Conservation (phyloP, 2,888 invertebrate genomes). For the Agonum fuliginosum region DNA sequence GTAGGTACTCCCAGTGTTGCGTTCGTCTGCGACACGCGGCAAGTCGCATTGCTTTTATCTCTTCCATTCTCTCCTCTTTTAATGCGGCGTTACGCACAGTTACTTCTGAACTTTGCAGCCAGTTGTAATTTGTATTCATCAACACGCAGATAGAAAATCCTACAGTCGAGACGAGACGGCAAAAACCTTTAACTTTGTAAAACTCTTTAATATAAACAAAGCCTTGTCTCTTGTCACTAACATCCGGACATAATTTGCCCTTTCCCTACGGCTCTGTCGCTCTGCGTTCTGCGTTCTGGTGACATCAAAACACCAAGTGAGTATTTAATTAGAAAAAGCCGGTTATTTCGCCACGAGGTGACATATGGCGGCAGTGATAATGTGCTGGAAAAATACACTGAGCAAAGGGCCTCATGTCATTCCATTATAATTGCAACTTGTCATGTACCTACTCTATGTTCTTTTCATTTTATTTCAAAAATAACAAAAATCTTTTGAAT, state of each 20-base stretch:
- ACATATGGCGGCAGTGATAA: constrained; percentile 52
- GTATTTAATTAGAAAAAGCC: constrained; percentile 55
- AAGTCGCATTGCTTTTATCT: constrained; percentile 52
- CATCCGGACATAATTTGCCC: constrained; percentile 38
- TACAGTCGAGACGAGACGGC: constrained; percentile 29
- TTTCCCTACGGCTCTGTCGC: no score
- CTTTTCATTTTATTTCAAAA: constrained; percentile 10
- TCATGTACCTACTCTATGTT: constrained; percentile 30
- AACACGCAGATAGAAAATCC: constrained; percentile 56
- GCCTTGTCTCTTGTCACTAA: constrained; percentile 37
- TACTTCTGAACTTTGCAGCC: constrained; percentile 59
- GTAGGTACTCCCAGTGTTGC: no score
- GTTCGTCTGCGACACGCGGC: constrained; percentile 1
- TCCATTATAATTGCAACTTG: constrained; percentile 47
- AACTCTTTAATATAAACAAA: constrained; percentile 48
- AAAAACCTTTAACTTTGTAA: constrained; percentile 42
- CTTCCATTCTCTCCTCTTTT: constrained; percentile 54
- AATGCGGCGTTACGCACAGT: constrained; percentile 58
- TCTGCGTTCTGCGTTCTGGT: no score
- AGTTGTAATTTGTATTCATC: constrained; percentile 59
- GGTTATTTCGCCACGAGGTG: constrained; percentile 18
- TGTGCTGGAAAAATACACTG: constrained; percentile 31
- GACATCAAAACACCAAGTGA: constrained; percentile 27
- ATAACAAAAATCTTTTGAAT: no score
- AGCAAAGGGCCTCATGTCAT: constrained; percentile 10